A percentile compares a stretch with the other conserved stretches of the same genome.
phyloP scores from a whole-genome alignment of 2,797 vertebrate genomes.

The Darevskia nairensis region DNA sequence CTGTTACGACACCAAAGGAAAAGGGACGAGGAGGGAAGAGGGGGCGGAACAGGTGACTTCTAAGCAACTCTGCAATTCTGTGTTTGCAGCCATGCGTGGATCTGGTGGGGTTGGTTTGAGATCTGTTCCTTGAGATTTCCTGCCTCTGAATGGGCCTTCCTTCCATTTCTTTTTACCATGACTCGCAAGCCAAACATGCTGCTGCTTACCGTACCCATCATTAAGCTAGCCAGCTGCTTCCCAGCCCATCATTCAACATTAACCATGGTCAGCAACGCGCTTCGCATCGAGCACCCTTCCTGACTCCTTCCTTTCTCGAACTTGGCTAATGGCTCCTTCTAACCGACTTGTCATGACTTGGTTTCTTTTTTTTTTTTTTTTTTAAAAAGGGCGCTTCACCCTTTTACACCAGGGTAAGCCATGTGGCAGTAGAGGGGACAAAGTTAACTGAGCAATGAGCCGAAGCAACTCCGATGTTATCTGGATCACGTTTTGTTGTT shows the following conservation, averaged over 20 bases:
- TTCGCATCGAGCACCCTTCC: slow-evolving; percentile 59
- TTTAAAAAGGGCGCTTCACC: slow-evolving; percentile 4
- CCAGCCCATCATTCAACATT: slow-evolving; percentile 32
- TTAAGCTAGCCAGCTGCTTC: slow-evolving; percentile 33
- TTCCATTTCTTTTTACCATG: slow-evolving; percentile 25
- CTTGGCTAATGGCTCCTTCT: slow-evolving; percentile 63
- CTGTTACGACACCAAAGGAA: too few relatives aligned
- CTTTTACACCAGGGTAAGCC: slow-evolving; percentile 76
- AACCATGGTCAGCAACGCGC: slow-evolving; percentile 50
- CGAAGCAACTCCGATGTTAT: not conserved
- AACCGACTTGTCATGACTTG: slow-evolving; percentile 19
- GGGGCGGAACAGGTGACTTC: too few relatives aligned
- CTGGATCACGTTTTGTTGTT: not conserved
- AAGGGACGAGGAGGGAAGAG: too few relatives aligned
- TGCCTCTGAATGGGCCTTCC: not conserved
- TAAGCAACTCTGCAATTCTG: too few relatives aligned
- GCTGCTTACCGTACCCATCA: not conserved
- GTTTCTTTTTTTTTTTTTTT: too few relatives aligned
- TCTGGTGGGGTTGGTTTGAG: not conserved
- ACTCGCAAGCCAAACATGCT: slow-evolving; percentile 7
- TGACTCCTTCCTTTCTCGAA: slow-evolving; percentile 16
- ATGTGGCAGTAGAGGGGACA: not conserved
- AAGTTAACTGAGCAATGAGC: slow-evolving; percentile 39
- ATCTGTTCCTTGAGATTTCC: slow-evolving; percentile 19
- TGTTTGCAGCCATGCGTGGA: not conserved